These are phyloP conservation scores for Cynopterus sphinx DNA, from an alignment of 2,797 vertebrate genomes.

Conservation along the genomic window DNA sequence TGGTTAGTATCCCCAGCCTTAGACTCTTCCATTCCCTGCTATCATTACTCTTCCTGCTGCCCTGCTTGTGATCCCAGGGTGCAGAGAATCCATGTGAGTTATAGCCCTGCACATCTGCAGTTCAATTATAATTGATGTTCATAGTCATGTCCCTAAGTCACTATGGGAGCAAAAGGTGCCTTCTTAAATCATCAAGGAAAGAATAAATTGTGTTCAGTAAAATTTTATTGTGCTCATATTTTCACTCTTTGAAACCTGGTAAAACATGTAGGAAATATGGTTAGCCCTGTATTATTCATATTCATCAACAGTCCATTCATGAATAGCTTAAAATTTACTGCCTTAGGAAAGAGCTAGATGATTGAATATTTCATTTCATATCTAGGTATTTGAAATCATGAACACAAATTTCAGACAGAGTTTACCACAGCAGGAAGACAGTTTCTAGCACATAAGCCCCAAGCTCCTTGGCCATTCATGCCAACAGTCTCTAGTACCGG, in stretches of 20 bases:
- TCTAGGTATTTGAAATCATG: neutral
- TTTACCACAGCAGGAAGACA: neutral
- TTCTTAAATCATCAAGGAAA: slow-evolving; percentile 74
- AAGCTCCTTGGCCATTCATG: neutral
- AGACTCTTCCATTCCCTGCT: neutral
- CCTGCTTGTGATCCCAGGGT: slow-evolving; percentile 29
- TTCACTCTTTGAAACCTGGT: slow-evolving; percentile 45
- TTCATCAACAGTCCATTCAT: slow-evolving; percentile 21
- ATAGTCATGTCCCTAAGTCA: slow-evolving; percentile 60
- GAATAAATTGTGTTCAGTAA: slow-evolving; percentile 69
- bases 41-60: slow-evolving; percentile 50
- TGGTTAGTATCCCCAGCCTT: neutral
- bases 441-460: neutral
- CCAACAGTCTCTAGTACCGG: neutral
- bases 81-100: slow-evolving; percentile 53
- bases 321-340: slow-evolving; percentile 36
- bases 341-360: slow-evolving; percentile 14
- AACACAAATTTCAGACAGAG: neutral
- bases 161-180: slow-evolving; percentile 65
- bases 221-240: slow-evolving; percentile 68
- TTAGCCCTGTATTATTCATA: slow-evolving; percentile 59
- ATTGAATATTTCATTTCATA: slow-evolving; percentile 10
- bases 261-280: slow-evolving; percentile 47
- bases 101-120: slow-evolving; percentile 41
- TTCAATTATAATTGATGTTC: slow-evolving; percentile 69